phyloP scores from a whole-genome alignment of 2,888 invertebrate species.

The Coelopa pilipes region DNA sequence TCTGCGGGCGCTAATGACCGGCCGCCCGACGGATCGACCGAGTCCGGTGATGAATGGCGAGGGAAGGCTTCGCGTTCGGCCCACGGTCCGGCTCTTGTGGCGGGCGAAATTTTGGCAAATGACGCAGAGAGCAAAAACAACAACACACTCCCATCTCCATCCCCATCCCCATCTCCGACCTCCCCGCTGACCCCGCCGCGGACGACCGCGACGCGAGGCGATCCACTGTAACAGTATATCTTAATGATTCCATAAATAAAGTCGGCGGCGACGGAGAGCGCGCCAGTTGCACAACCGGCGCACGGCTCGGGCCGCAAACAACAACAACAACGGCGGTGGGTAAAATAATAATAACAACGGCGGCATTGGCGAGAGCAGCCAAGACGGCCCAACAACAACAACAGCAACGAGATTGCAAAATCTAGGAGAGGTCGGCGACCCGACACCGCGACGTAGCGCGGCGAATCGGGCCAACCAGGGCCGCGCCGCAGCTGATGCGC shows the following conservation, averaged over 20 bases:
- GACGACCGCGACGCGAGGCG: background rate
- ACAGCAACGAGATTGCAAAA: conserved; percentile 16
- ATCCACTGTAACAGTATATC: background rate
- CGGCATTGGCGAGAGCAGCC: background rate
- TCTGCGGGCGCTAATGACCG: too few species aligned
- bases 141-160: background rate
- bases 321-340: background rate
- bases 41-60: too few species aligned
- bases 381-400: background rate
- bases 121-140: too few species aligned
- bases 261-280: too few species aligned
- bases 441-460: conserved; percentile 8
- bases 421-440: conserved; percentile 25
- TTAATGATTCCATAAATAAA: too few species aligned
- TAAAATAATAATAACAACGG: background rate
- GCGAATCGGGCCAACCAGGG: background rate
- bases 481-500: conserved; percentile 9
- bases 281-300: conserved; percentile 12
- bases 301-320: background rate
- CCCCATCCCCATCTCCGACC: too few species aligned
- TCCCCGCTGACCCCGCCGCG: too few species aligned
- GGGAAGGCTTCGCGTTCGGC: too few species aligned
- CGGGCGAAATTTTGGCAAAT: too few species aligned
- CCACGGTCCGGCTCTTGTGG: too few species aligned
- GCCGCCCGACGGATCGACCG: too few species aligned